Evolutionary conservation across 1,140 invertebrate genomes (phyloP), one percentile per base, ranked within the genome.

Genomic region (Venustaconcha ellipsiformis): DNA sequence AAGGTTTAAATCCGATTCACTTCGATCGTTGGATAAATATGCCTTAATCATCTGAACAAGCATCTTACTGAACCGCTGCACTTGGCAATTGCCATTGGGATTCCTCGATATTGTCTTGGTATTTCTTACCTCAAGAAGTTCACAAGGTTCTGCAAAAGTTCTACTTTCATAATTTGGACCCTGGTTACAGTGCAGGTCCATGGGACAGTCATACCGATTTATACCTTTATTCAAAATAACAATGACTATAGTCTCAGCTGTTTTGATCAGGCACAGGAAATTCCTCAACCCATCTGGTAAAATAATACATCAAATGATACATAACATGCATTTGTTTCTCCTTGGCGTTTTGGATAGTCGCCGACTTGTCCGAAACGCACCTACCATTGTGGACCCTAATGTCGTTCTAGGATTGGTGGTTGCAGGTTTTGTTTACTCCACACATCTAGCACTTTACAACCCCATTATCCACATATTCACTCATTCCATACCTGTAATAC

Each of bases 1-100:
- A 2, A 77, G 65, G 58, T 78, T 8, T 15, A 68, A 55, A 23
- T 78, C 65, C 70, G 70, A 78, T n/a, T 69, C 66, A 14, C 60
- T 69, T 26, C 72, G 76, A 23, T 78, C 48, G 14, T 62, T 60
- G 14, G n/a, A 17, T 48, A 72, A 18, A 57, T 78, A 72, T 1
- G 70, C 70, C 18, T 59, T 63, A 20, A 78, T 23, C 76, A 78
- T 72, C n/a, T 58, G 57, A 8, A 72, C n/a, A 8, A 72, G 37
- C 12, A 55, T 72, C 5, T 20, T 13, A 20, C 64, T 72, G 20
- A 72, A 30, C 12, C 57, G 18, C 37, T 72, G 59, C 20, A 55
- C 37, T 72, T 72, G 59, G 17, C 60, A 13, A n/a, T 72, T 72
- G n/a, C 57, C 59, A 13, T 37, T 30, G 17, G 59, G 70, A 30